Percentiles rank a stretch among this genome's conserved stretches.
Evolutionary conservation across 1,140 invertebrate genomes (phyloP).

Genomic region (Grapholita molesta): DNA sequence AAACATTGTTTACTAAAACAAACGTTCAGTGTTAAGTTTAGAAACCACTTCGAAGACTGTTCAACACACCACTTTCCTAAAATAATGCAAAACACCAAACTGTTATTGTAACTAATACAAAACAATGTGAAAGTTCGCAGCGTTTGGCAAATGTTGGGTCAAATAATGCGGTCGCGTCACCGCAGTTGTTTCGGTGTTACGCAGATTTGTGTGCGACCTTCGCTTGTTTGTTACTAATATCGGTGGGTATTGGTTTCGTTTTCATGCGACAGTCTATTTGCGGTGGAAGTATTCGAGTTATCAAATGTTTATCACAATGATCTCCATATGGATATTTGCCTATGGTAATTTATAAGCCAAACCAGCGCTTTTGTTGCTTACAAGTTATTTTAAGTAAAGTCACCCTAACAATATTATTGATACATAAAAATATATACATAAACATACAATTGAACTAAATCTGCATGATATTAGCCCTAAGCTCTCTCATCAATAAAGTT

Average conservation of each 20-base stretch:
- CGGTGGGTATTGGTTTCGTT: not conserved
- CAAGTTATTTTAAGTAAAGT: too few relatives aligned
- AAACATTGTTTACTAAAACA: not conserved
- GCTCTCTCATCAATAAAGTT: conserved; percentile 2
- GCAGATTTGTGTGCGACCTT: conserved; percentile 14
- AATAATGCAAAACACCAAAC: conserved; percentile 15
- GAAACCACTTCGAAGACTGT: not conserved
- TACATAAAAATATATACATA: not conserved
- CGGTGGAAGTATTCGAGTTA: not conserved
- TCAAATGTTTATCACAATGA: not conserved
- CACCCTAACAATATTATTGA: too few relatives aligned
- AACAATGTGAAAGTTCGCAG: conserved; percentile 1
- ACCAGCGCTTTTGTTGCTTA: too few relatives aligned
- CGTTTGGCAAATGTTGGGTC: not conserved
- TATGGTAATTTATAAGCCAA: too few relatives aligned
- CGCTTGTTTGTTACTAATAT: conserved; percentile 1
- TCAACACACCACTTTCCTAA: not conserved
- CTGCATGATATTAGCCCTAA: not conserved
- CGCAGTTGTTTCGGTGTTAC: not conserved
- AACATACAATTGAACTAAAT: not conserved
- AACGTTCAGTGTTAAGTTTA: conserved; percentile 10
- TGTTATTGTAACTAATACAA: conserved; percentile 16
- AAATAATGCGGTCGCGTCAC: conserved; percentile 2
- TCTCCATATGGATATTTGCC: too few relatives aligned
- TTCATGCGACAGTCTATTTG: not conserved